Base-by-base conservation (phyloP, 2,888 invertebrate genomes). In the Achlya flavicornis region DNA sequence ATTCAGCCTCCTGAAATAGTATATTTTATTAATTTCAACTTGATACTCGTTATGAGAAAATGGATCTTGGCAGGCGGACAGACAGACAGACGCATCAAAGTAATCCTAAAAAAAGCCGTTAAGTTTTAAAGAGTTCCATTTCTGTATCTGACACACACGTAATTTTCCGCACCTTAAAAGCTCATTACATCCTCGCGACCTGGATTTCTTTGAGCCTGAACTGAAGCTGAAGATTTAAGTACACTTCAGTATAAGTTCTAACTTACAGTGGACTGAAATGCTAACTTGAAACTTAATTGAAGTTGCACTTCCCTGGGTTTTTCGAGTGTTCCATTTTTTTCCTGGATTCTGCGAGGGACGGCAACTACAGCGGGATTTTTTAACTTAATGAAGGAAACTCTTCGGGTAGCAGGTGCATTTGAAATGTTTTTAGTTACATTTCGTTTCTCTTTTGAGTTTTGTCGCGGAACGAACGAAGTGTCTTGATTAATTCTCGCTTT, bases 281-380 rank as follows among this genome's bases (percentile, higher is more conserved):
- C 57, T 43, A 58, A 26, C 19, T 12, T 58, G 19, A 71, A 75
- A 46, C 72, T 71, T 76, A 73, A 74, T 73, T 75, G 72, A 73
- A 74, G 71, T 69, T 73, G 73, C 71, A 71, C 69, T 70, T 63
- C 64, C 63, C 64, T 62, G 64, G 41, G 62, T 75, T 74, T 75
- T 74, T 72, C 66, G 65, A 73, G 74, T 61, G 71, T 69, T 66
- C 71, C 70, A 72, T 74, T 77, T 46, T 77, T 75, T 35, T 46
- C 38, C 38, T 35, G 48, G 53, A 43, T 61, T 63, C 53, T 26
- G 41, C 60, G 48, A 57, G 64, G 65, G 63, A 46, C 46, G n/a
- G 65, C 61, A 57, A 58, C 14, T 62, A 64, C 58, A 12, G 26
- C 26, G 26, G 11, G 61, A 33, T 66, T 67, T 64, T 67, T 64